Conservation (phyloP, 2,888 invertebrate genomes). For the Aphidoletes aphidimyza region DNA sequence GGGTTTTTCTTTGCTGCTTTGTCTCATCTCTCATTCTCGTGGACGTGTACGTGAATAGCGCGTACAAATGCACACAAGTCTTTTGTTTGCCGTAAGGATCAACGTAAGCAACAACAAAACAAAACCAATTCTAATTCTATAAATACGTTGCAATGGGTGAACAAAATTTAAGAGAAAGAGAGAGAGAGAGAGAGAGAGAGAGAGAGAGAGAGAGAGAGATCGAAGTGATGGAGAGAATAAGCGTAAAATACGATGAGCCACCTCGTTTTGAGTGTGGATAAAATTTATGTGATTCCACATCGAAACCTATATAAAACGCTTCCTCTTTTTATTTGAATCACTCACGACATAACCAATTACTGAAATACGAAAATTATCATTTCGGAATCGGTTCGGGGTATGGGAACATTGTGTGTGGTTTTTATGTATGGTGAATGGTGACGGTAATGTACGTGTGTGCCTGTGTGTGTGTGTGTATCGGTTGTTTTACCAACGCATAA, state of each 20-base stretch:
- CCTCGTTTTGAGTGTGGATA: slow-evolving; percentile 33
- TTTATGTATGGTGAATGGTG: no score
- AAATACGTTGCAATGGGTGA: background rate
- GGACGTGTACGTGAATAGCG: background rate
- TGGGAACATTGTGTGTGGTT: slow-evolving; percentile 8
- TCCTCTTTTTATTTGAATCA: slow-evolving; percentile 46
- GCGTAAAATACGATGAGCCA: background rate
- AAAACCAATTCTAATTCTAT: background rate
- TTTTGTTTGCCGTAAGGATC: slow-evolving; percentile 46
- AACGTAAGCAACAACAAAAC: background rate
- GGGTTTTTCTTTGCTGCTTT: no score
- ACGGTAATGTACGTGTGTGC: no score
- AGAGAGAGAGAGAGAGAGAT: no score
- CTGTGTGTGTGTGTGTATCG: background rate
- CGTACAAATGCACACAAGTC: background rate
- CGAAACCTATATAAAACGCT: background rate
- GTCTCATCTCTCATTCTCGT: no score
- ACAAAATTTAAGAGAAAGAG: no score
- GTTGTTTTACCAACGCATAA: background rate
- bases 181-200: no score
- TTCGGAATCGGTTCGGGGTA: background rate
- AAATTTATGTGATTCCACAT: slow-evolving; percentile 31
- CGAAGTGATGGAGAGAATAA: no score
- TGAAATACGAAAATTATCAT: slow-evolving; percentile 20
- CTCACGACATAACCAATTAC: slow-evolving; percentile 49